These are phyloP conservation scores for Cremastinae sp. DNA, from an alignment of 2,888 invertebrate species.

Conservation along the genomic window DNA sequence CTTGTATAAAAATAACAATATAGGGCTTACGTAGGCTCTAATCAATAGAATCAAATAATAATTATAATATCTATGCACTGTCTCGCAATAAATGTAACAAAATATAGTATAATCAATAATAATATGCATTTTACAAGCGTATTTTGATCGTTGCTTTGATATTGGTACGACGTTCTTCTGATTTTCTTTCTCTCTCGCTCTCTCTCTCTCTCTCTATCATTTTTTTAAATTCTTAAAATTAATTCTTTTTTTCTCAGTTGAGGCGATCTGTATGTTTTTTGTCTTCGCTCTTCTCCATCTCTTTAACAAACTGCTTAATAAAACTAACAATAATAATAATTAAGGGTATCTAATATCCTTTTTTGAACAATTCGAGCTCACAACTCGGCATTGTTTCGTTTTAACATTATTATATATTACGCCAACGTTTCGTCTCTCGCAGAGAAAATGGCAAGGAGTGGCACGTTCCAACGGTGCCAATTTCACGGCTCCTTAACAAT, in stretches of 20 bases:
- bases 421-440: constrained; percentile 12
- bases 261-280: constrained; percentile 41
- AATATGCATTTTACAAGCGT: constrained; percentile 80
- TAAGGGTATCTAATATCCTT: constrained; percentile 31
- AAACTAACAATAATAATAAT: constrained; percentile 35
- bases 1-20: constrained; percentile 77
- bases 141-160: constrained; percentile 81
- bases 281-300: constrained; percentile 36
- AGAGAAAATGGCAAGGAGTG: constrained; percentile 28
- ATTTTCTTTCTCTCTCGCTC: constrained; percentile 32
- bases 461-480: constrained; percentile 15
- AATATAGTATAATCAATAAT: constrained; percentile 77
- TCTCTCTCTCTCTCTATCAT: constrained; percentile 41
- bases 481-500: constrained; percentile 1
- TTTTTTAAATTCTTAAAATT: constrained; percentile 30
- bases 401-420: constrained; percentile 28
- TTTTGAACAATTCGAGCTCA: constrained; percentile 19
- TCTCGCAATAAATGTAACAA: constrained; percentile 78
- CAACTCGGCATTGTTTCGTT: background rate
- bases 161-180: constrained; percentile 72
- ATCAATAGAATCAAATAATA: constrained; percentile 74
- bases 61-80: constrained; percentile 74
- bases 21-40: constrained; percentile 75
- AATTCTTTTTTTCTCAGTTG: constrained; percentile 25
- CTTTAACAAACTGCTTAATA: constrained; percentile 37